Conservation (phyloP, 2,797 vertebrate species). For the Sebastes paucispinis region DNA sequence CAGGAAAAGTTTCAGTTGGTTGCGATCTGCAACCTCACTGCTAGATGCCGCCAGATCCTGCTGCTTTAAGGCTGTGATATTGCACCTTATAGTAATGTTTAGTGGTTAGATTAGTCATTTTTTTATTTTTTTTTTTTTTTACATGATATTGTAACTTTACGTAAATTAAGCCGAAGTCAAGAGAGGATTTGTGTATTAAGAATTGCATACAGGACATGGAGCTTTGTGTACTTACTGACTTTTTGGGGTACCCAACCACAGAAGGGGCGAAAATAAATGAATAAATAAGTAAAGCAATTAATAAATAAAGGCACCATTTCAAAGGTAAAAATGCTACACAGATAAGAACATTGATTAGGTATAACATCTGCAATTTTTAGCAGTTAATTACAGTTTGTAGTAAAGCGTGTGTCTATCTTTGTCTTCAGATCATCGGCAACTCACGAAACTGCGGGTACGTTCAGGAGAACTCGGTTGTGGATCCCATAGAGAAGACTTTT, state of each 20-base stretch:
- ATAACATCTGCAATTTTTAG: background rate
- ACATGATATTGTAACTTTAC: background rate
- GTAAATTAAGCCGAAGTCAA: background rate
- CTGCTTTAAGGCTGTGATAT: background rate
- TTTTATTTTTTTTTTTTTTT: background rate
- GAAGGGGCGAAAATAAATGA: background rate
- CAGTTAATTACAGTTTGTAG: background rate
- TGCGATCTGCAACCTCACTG: too few species aligned
- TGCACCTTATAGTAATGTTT: too few species aligned
- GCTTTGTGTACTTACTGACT: background rate
- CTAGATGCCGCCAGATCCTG: too few species aligned
- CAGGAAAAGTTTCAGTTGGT: too few species aligned
- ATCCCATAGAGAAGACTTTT: slow-evolving; percentile 88
- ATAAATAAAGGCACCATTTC: background rate
- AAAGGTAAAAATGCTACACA: background rate
- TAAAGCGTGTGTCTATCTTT: slow-evolving; percentile 7
- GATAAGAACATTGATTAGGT: background rate
- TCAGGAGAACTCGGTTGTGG: slow-evolving; percentile 94
- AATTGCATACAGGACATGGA: too few species aligned
- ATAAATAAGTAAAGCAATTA: background rate
- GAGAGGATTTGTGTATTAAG: background rate
- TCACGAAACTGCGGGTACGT: slow-evolving; percentile 91
- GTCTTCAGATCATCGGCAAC: slow-evolving; percentile 89
- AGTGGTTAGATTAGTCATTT: background rate
- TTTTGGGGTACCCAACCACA: background rate